A percentile compares a stretch with the other conserved stretches of the same genome.
phyloP scores from a whole-genome alignment of 2,797 vertebrate species.

The Borostomias antarcticus region DNA sequence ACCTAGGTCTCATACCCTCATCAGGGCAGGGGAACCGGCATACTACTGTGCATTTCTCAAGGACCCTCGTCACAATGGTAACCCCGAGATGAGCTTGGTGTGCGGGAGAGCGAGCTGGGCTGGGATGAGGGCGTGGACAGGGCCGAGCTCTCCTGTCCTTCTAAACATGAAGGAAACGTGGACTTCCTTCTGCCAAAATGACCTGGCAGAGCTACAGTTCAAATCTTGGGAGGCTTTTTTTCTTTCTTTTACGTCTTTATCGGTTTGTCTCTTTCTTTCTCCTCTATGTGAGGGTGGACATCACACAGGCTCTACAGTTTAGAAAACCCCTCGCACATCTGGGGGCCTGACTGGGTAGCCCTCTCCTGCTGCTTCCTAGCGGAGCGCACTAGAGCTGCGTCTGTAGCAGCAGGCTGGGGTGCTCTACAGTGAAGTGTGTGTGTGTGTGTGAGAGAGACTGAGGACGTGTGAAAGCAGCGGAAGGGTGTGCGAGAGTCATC shows the following conservation, averaged over 20 bases:
- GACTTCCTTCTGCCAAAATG: conserved; percentile 58
- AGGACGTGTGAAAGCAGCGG: conserved; percentile 25
- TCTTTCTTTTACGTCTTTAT: conserved; percentile 8
- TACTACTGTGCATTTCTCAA: conserved; percentile 75
- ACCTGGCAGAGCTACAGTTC: conserved; percentile 50
- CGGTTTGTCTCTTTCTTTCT: conserved; percentile 24
- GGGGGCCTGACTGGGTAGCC: too few species aligned
- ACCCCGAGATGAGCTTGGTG: conserved; percentile 64
- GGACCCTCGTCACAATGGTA: conserved; percentile 50
- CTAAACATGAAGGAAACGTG: conserved; percentile 57
- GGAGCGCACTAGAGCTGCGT: too few species aligned
- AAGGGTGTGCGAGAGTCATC: conserved; percentile 47
- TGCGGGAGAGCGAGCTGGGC: conserved; percentile 61
- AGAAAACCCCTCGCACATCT: conserved; percentile 39
- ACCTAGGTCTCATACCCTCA: conserved; percentile 76
- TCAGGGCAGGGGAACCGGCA: conserved; percentile 64
- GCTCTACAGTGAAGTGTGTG: conserved; percentile 64
- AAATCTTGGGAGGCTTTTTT: conserved; percentile 43
- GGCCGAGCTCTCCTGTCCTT: conserved; percentile 56
- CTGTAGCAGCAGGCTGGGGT: conserved; percentile 69
- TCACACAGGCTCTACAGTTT: conserved; percentile 47
- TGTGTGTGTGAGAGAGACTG: conserved; percentile 36
- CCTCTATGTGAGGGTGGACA: conserved; percentile 33
- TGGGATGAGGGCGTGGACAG: conserved; percentile 63
- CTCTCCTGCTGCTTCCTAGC: not conserved